Conservation (phyloP, 2,888 invertebrate genomes). For the Drosophila eohydei region DNA sequence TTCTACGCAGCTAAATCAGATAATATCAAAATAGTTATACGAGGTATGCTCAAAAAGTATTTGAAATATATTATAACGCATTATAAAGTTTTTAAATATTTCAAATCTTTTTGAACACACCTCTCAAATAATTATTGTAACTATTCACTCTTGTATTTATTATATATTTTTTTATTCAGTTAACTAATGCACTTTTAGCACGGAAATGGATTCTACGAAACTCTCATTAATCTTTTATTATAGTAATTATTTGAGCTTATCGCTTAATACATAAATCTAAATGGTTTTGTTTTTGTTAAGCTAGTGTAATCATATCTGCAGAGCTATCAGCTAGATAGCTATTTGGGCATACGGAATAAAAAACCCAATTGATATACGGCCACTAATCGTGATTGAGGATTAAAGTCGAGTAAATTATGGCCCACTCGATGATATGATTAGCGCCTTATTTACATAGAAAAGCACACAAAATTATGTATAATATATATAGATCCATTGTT, state of each 20-base stretch:
- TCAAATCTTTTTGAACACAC: too few relatives aligned
- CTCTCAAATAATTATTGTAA: neutral
- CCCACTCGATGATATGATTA: slow-evolving; percentile 56
- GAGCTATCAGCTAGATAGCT: slow-evolving; percentile 4
- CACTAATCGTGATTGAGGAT: slow-evolving; percentile 48
- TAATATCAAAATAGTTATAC: neutral
- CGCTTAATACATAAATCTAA: slow-evolving; percentile 11
- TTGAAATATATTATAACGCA: too few relatives aligned
- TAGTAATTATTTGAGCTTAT: slow-evolving; percentile 31
- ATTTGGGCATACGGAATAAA: neutral
- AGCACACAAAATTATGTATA: neutral
- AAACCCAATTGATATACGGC: slow-evolving; percentile 24
- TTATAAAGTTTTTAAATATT: neutral
- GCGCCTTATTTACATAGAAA: slow-evolving; percentile 36
- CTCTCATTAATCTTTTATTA: slow-evolving; percentile 34
- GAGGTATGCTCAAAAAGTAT: neutral
- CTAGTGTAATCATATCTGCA: slow-evolving; percentile 3
- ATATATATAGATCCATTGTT: slow-evolving; percentile 16
- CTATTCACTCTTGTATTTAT: neutral
- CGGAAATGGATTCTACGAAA: slow-evolving; percentile 13
- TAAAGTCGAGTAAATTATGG: slow-evolving; percentile 44
- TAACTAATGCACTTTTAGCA: neutral
- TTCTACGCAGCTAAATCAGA: neutral
- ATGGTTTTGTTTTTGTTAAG: neutral
- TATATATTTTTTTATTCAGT: neutral